Evolutionary conservation across 2,113 vertebrate species (phyloP).

Genomic region (Anseranas semipalmata): DNA sequence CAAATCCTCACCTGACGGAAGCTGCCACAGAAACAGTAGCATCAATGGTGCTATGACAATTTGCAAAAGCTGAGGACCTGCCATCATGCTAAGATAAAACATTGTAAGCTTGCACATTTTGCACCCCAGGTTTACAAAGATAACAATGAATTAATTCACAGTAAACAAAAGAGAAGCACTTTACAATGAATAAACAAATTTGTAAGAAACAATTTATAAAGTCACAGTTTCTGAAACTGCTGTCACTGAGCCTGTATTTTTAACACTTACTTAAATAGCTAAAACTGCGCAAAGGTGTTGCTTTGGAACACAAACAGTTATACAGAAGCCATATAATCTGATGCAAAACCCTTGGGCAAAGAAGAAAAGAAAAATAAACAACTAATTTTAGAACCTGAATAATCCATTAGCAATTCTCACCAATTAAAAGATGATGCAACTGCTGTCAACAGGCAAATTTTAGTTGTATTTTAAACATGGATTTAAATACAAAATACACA

Average conservation of each 20-base stretch:
- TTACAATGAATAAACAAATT: constrained; percentile 66
- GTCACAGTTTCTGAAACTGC: constrained; percentile 65
- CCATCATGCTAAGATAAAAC: neutral
- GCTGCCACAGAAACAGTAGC: neutral
- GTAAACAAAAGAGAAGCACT: constrained; percentile 63
- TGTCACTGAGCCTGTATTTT: constrained; percentile 53
- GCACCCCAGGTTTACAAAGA: constrained; percentile 10
- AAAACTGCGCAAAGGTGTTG: constrained; percentile 72
- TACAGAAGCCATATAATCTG: constrained; percentile 64
- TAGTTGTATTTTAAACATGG: constrained; percentile 19
- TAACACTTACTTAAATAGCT: constrained; percentile 75
- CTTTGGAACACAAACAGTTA: constrained; percentile 69
- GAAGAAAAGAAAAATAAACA: constrained; percentile 77
- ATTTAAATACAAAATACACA: constrained; percentile 12
- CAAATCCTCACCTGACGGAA: neutral
- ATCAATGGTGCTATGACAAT: accelerated
- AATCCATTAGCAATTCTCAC: constrained; percentile 66
- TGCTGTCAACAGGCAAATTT: constrained; percentile 62
- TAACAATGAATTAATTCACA: constrained; percentile 72
- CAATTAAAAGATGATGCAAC: constrained; percentile 81
- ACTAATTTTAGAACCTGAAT: constrained; percentile 76
- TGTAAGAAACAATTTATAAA: constrained; percentile 59
- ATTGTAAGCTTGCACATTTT: neutral
- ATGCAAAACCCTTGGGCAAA: constrained; percentile 82
- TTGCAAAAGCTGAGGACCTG: neutral